Conservation (phyloP, 2,797 vertebrate species). For the Carapus acus region DNA sequence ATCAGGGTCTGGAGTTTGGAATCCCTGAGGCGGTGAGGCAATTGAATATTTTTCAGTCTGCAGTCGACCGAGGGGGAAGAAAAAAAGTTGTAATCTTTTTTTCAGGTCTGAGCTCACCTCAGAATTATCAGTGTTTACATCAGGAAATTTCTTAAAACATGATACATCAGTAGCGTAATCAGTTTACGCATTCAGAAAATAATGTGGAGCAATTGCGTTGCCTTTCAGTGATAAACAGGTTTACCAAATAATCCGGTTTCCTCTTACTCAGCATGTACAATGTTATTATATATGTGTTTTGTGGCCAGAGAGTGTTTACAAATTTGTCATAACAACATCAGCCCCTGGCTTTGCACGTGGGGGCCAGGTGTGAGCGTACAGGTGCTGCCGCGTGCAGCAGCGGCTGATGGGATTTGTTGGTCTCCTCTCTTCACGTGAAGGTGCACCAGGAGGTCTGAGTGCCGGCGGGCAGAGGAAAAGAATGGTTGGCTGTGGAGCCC, state of each 20-base stretch:
- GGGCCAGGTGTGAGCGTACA: constrained; percentile 20
- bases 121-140: too few relatives aligned
- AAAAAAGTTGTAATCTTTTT: neutral
- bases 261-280: too few relatives aligned
- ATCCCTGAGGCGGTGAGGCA: constrained; percentile 1
- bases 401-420: constrained; percentile 48
- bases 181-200: too few relatives aligned
- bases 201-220: too few relatives aligned
- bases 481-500: constrained; percentile 95
- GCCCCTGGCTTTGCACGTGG: constrained; percentile 13
- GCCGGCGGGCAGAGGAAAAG: constrained; percentile 76
- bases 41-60: constrained; percentile 29
- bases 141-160: too few relatives aligned
- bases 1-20: constrained; percentile 46
- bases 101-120: too few relatives aligned
- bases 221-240: too few relatives aligned
- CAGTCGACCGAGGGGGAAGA: constrained; percentile 9
- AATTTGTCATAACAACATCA: constrained; percentile 1
- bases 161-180: too few relatives aligned
- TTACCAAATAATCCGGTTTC: too few relatives aligned
- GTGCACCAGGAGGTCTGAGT: constrained; percentile 85
- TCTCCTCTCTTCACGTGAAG: constrained; percentile 69
- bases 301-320: neutral
- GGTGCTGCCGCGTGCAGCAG: constrained; percentile 24
- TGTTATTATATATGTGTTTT: too few relatives aligned